Conservation (phyloP, 2,888 invertebrate species). For the Hipparchia sbordonii region DNA sequence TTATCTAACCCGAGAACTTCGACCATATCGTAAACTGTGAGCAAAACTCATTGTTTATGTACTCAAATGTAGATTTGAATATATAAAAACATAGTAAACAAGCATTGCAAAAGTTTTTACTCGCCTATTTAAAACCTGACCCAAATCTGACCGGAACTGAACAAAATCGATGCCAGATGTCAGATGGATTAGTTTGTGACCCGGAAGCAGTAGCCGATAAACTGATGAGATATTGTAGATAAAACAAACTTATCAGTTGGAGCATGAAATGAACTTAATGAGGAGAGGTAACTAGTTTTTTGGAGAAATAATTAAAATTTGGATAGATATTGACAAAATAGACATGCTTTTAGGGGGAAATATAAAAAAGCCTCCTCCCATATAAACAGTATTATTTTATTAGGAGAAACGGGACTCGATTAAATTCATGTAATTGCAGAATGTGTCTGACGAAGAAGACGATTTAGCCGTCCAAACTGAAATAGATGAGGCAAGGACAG, state of each 20-base stretch:
- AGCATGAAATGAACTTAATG: neutral
- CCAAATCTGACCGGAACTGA: conserved; percentile 25
- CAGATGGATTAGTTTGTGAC: neutral
- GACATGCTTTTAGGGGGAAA: neutral
- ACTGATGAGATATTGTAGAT: neutral
- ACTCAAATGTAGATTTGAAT: too few species aligned
- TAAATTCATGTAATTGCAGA: too few species aligned
- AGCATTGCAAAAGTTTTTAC: neutral
- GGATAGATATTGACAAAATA: neutral
- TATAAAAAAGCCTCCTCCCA: too few species aligned
- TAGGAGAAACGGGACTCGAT: too few species aligned
- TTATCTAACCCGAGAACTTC: too few species aligned
- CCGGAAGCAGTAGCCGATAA: conserved; percentile 13
- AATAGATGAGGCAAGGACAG: too few species aligned
- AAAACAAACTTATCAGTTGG: neutral
- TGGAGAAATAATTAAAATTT: neutral
- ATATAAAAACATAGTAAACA: neutral
- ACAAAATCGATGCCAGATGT: conserved; percentile 20
- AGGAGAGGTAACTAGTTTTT: neutral
- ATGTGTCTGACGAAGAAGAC: too few species aligned
- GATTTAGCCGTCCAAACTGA: too few species aligned
- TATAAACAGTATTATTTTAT: too few species aligned
- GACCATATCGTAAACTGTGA: too few species aligned
- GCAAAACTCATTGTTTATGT: neutral
- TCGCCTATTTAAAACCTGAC: conserved; percentile 19